phyloP scores from a whole-genome alignment of 1,140 invertebrate species.

The Bicyclus anynana region DNA sequence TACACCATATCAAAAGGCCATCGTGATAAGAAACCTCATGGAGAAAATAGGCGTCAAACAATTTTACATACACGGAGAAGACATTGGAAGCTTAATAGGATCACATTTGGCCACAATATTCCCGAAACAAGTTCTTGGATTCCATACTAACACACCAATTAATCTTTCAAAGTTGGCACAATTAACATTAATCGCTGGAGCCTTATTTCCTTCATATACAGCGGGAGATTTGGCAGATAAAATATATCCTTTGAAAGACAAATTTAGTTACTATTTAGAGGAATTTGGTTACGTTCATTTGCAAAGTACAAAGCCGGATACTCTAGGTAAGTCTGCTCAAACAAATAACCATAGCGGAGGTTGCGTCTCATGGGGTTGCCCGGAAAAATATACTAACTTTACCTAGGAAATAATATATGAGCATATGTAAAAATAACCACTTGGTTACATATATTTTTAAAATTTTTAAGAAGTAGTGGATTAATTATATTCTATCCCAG shows the following conservation, averaged over 20 bases:
- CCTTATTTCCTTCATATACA: constrained; percentile 52
- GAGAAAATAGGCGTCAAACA: constrained; percentile 83
- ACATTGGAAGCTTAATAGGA: constrained; percentile 85
- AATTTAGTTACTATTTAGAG: constrained; percentile 76
- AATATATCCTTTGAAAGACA: constrained; percentile 80
- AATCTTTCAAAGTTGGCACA: constrained; percentile 38
- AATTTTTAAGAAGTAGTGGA: too few species aligned
- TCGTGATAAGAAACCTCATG: constrained; percentile 92
- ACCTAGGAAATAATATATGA: too few species aligned
- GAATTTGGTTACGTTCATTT: constrained; percentile 91
- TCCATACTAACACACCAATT: constrained; percentile 55
- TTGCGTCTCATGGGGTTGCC: background rate
- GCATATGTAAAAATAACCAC: too few species aligned
- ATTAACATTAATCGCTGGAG: constrained; percentile 46
- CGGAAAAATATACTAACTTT: too few species aligned
- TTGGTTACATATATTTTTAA: too few species aligned
- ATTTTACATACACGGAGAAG: constrained; percentile 91
- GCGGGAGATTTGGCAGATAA: constrained; percentile 72
- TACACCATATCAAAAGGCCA: constrained; percentile 80
- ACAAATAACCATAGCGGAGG: background rate
- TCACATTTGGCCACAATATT: constrained; percentile 81
- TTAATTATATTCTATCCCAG: too few species aligned
- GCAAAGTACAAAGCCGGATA: constrained; percentile 94
- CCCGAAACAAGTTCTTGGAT: constrained; percentile 81
- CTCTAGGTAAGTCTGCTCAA: constrained; percentile 80